Base-by-base conservation (phyloP, 2,797 vertebrate species). In the Mormyrops boulengeri region DNA sequence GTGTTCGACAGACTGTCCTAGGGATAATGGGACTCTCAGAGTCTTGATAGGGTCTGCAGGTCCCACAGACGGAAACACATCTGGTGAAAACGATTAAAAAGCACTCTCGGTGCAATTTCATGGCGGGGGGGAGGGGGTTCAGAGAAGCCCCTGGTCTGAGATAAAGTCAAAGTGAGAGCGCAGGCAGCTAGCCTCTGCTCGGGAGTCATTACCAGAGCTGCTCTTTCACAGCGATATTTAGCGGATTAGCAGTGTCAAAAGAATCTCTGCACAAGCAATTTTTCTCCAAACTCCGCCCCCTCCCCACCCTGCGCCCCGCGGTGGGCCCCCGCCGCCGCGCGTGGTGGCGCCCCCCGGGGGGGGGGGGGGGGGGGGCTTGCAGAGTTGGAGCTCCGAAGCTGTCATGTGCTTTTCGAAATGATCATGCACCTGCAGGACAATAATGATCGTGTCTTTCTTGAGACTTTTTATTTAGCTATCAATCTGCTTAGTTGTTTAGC, bases 201-300 rank as follows among this genome's bases (percentile, higher is more conserved):
- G 0, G 22, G 57, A 49, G 89, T 60, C 82, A 89, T 89, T 89
- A 89, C 85, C 82, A 26, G 44, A 69, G 89, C 44, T 34, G 44
- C 47, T 69, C 47, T 60, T 86, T 86, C 89, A 88, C 87, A 90
- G 85, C 62, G 49, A 85, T 92, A 87, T 91, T 92, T 92, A 91
- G 90, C 50, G 52, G 88, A 92, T 92, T 91, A 91, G 34, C 7
- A 85, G 88, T 91, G 92, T 93, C 91, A 92, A 89, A 87, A 92
- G 89, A 52, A 82, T 92, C 92, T 91, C 53, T 91, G 88, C 88
- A 82, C 87, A 57, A 14, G 30, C 73, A 88, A 85, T 60, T 90
- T 92, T 85, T 49, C 84, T 52, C n/a, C 1, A 4, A 52, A 50
- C n/a, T 50, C n/a, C 44, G 26, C 84, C 84, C 82, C 82, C 53